Percentiles rank a stretch among this genome's conserved stretches.
Conservation (phyloP, 2,797 vertebrate genomes). For the Crocidura indochinensis region DNA sequence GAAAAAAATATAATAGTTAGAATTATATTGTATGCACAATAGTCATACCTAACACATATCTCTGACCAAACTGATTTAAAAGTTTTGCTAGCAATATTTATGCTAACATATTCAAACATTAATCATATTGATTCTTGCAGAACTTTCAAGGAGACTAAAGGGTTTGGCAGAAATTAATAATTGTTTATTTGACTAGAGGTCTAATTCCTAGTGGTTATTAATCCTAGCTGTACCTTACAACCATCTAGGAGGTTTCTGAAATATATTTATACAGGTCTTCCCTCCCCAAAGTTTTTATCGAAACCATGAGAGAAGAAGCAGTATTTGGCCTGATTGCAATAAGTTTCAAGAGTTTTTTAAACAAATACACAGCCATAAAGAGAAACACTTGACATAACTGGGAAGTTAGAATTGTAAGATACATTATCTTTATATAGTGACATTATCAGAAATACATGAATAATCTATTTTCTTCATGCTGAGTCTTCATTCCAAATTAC, state of each 20-base stretch:
- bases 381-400: neutral
- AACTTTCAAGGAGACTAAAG: conserved; percentile 15
- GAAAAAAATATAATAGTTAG: conserved; percentile 12
- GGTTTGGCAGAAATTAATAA: conserved; percentile 57
- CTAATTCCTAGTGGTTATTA: neutral
- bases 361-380: neutral
- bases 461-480: conserved; percentile 41
- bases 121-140: conserved; percentile 1
- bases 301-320: conserved; percentile 10
- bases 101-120: conserved; percentile 8
- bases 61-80: conserved; percentile 54
- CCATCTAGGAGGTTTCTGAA: conserved; percentile 44
- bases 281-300: neutral
- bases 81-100: conserved; percentile 54
- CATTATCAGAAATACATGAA: neutral
- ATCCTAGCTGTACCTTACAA: conserved; percentile 12
- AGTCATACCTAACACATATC: conserved; percentile 31
- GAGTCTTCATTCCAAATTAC: conserved; percentile 44
- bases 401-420: conserved; percentile 1
- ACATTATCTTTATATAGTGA: neutral
- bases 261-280: neutral
- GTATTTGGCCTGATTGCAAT: neutral
- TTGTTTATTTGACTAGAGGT: conserved; percentile 24
- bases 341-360: conserved; percentile 23
- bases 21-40: conserved; percentile 19